Conservation (phyloP, 2,797 vertebrate genomes). For the Clamator glandarius region DNA sequence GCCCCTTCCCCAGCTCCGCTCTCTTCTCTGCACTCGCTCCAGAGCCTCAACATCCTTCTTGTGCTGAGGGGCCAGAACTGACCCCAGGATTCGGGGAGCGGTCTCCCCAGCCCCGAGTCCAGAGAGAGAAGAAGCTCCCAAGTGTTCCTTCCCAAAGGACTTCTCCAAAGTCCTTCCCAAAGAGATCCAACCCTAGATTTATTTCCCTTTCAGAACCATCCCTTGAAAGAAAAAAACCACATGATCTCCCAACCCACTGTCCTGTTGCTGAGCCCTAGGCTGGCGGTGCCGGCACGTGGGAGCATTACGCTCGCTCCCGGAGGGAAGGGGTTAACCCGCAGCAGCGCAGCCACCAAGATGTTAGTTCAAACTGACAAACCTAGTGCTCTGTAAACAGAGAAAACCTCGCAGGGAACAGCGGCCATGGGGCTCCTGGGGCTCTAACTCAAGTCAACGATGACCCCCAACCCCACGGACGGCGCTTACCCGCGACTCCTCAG, state of each 20-base stretch:
- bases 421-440: background rate
- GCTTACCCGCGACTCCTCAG: conserved; percentile 53
- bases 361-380: conserved; percentile 62
- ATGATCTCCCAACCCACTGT: background rate
- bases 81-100: too few relatives aligned
- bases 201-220: conserved; percentile 32
- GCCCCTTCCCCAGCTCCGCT: too few relatives aligned
- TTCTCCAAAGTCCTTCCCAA: too few relatives aligned
- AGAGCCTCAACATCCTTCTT: too few relatives aligned
- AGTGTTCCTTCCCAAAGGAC: too few relatives aligned
- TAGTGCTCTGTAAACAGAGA: conserved; percentile 33
- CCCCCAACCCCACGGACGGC: background rate
- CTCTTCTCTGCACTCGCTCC: too few relatives aligned
- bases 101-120: too few relatives aligned
- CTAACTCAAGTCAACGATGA: too few relatives aligned
- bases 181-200: conserved; percentile 52
- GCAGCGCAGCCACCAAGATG: conserved; percentile 24
- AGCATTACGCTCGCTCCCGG: background rate
- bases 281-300: background rate
- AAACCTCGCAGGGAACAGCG: background rate
- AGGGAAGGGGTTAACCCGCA: conserved; percentile 61
- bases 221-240: conserved; percentile 3
- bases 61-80: too few relatives aligned
- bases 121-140: too few relatives aligned
- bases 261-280: background rate